phyloP scores from a whole-genome alignment of 2,888 invertebrate species.

The Ophioninae sp. region DNA sequence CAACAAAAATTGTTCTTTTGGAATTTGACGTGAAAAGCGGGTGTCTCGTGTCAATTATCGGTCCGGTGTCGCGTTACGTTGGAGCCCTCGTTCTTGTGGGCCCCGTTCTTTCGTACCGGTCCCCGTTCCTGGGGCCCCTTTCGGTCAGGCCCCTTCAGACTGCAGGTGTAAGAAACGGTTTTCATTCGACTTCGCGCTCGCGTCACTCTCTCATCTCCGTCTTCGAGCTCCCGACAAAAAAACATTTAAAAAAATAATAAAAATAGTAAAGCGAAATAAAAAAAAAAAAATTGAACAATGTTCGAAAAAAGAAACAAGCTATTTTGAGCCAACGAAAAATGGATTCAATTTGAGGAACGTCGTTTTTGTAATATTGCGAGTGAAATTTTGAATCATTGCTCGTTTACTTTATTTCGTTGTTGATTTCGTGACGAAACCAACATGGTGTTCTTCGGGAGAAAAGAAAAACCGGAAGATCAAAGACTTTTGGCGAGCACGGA shows the following conservation, averaged over 20 bases:
- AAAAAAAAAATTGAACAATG: not conserved
- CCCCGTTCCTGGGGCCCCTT: constrained; percentile 62
- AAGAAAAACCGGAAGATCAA: constrained; percentile 77
- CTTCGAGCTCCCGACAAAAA: not conserved
- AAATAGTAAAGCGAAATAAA: not conserved
- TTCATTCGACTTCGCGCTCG: constrained; percentile 62
- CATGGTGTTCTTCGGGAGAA: constrained; percentile 78
- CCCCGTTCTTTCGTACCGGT: constrained; percentile 47
- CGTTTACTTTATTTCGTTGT: constrained; percentile 8
- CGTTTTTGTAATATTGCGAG: constrained; percentile 12
- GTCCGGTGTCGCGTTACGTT: constrained; percentile 51
- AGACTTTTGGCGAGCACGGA: constrained; percentile 77
- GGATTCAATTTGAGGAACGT: not conserved
- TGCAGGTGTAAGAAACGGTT: constrained; percentile 68
- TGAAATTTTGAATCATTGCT: not conserved
- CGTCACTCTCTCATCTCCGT: constrained; percentile 49
- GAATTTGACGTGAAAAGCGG: not conserved
- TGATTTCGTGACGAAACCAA: constrained; percentile 41
- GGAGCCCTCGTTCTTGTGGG: constrained; percentile 32
- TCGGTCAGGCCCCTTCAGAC: constrained; percentile 22
- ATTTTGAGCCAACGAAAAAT: not conserved
- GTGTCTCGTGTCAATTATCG: constrained; percentile 34
- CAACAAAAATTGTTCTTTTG: not conserved
- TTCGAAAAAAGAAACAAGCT: not conserved
- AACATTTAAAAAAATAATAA: not conserved